phyloP scores from a whole-genome alignment of 2,888 invertebrate genomes.

The Perdita meconis region DNA sequence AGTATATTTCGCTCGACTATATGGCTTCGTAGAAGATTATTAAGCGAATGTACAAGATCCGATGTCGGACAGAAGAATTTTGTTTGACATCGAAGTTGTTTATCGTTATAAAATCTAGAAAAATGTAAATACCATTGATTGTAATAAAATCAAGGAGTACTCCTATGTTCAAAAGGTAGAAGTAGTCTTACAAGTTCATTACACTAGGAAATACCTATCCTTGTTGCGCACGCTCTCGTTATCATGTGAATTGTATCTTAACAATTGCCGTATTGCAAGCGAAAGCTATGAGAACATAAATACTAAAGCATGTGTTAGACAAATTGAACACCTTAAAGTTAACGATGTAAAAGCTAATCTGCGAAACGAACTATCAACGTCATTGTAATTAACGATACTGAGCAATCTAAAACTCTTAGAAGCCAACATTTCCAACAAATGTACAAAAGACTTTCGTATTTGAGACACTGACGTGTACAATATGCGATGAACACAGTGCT shows the following conservation, averaged over 20 bases:
- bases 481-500: slow-evolving; percentile 42
- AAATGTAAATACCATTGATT: slow-evolving; percentile 39
- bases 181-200: slow-evolving; percentile 37
- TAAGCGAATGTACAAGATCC: slow-evolving; percentile 31
- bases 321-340: slow-evolving; percentile 19
- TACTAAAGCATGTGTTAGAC: slow-evolving; percentile 27
- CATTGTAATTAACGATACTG: slow-evolving; percentile 32
- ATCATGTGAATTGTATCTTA: slow-evolving; percentile 27
- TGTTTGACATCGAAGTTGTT: slow-evolving; percentile 7
- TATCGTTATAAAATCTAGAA: slow-evolving; percentile 52
- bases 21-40: slow-evolving; percentile 2
- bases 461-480: slow-evolving; percentile 31
- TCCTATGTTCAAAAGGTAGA: slow-evolving; percentile 24
- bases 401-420: slow-evolving; percentile 24
- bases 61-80: slow-evolving; percentile 8
- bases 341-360: slow-evolving; percentile 6
- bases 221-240: slow-evolving; percentile 16
- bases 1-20: slow-evolving; percentile 19
- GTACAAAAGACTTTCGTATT: slow-evolving; percentile 12
- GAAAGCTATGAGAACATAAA: slow-evolving; percentile 37
- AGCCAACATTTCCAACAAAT: slow-evolving; percentile 11
- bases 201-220: slow-evolving; percentile 37
- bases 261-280: slow-evolving; percentile 17
- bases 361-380: slow-evolving; percentile 4
- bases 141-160: slow-evolving; percentile 24